A percentile compares a stretch with the other conserved stretches of the same genome.
phyloP scores from a whole-genome alignment of 1,140 invertebrate genomes.

The Neotoxoptera formosana region DNA sequence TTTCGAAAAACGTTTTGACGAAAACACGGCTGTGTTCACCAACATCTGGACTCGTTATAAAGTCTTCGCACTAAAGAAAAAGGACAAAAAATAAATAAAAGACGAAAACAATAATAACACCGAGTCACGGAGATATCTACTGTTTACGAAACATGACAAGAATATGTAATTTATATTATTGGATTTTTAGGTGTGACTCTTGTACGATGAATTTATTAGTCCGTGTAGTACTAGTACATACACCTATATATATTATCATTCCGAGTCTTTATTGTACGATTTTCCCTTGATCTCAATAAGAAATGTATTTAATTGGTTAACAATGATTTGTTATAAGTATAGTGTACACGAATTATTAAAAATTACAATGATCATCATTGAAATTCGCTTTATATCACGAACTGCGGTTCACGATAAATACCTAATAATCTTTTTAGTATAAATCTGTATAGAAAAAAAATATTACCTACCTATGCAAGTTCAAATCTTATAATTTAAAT shows the following conservation, averaged over 20 bases:
- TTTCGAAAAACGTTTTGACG: constrained; percentile 72
- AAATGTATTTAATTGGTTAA: not conserved
- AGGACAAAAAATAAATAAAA: constrained; percentile 60
- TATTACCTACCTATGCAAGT: not conserved
- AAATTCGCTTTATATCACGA: not conserved
- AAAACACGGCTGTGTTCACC: constrained; percentile 77
- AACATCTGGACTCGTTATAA: constrained; percentile 74
- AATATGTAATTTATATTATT: constrained; percentile 52
- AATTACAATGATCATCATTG: not conserved
- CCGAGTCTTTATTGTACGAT: not conserved
- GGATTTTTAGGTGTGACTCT: constrained; percentile 26
- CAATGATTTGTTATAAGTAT: not conserved
- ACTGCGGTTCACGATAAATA: not conserved
- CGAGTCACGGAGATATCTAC: not conserved
- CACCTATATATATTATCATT: not conserved
- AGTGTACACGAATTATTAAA: not conserved
- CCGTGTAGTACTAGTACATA: not conserved
- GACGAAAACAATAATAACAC: not conserved
- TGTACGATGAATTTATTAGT: not conserved
- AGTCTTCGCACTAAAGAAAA: constrained; percentile 73
- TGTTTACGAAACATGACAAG: not conserved
- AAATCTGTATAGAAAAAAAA: not conserved
- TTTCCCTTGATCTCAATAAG: not conserved
- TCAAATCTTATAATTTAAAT: not conserved
- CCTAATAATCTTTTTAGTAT: not conserved